These are phyloP conservation scores for Tetranychus urticae DNA, from an alignment of 1,140 invertebrate genomes.

Conservation along the genomic window DNA sequence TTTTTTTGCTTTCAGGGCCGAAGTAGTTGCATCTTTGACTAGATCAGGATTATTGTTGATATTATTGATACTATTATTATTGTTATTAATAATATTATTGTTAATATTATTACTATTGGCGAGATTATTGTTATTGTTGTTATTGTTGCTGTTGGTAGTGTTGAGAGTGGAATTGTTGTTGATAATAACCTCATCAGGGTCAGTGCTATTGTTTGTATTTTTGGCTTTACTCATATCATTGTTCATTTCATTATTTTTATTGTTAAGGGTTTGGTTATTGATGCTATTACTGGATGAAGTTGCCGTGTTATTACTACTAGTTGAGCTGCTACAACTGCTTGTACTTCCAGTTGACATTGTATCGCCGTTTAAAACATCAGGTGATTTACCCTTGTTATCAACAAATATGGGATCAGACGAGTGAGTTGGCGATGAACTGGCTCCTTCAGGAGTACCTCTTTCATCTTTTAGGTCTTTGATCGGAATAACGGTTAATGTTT, in stretches of 20 bases:
- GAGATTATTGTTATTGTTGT: not conserved
- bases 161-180: not conserved
- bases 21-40: constrained; percentile 1
- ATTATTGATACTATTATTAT: not conserved
- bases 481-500: not conserved
- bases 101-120: not conserved
- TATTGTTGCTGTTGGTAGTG: not conserved
- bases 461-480: constrained; percentile 14
- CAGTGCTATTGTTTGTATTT: not conserved
- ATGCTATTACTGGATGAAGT: not conserved
- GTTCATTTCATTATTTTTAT: not conserved
- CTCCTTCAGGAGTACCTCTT: constrained; percentile 17
- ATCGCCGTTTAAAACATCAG: not conserved
- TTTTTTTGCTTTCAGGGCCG: not conserved
- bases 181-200: not conserved
- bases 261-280: too few relatives aligned
- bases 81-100: not conserved
- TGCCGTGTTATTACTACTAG: constrained; percentile 5
- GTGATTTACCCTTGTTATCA: not conserved
- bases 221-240: not conserved
- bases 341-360: not conserved
- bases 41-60: constrained; percentile 1
- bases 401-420: not conserved
- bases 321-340: not conserved
- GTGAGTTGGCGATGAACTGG: constrained; percentile 17